phyloP scores from a whole-genome alignment of 2,113 vertebrate genomes.

The Cinclus mexicanus region DNA sequence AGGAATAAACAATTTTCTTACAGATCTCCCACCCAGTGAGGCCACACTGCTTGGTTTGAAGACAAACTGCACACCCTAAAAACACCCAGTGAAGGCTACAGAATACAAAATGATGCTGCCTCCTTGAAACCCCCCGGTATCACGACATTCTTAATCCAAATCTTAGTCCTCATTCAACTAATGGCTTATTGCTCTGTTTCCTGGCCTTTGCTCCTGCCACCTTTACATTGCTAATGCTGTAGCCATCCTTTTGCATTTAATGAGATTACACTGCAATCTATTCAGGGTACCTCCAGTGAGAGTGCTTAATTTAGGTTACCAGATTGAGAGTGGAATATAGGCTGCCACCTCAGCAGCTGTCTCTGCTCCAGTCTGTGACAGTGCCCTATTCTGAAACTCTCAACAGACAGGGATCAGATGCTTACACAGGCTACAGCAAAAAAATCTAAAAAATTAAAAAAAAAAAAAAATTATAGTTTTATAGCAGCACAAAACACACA shows the following conservation, averaged over 20 bases:
- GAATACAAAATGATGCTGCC: background rate
- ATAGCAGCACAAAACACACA: background rate
- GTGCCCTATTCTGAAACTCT: background rate
- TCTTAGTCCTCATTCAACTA: background rate
- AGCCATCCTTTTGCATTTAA: conserved; percentile 36
- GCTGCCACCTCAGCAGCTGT: background rate
- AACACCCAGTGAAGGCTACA: background rate
- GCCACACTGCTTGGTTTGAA: background rate
- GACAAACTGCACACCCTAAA: background rate
- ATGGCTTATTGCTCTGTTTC: background rate
- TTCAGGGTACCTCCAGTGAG: conserved; percentile 4
- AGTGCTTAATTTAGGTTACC: background rate
- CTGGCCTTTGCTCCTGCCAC: background rate
- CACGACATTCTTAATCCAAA: background rate
- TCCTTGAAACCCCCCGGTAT: background rate
- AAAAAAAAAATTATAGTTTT: background rate
- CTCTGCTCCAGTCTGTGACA: background rate
- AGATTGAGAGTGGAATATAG: background rate
- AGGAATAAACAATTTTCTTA: background rate
- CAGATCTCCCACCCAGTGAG: background rate
- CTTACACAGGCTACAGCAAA: background rate
- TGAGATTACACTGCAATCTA: conserved; percentile 14
- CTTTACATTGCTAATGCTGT: background rate
- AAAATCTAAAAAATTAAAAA: background rate
- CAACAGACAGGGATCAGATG: background rate